Conservation (phyloP, 2,797 vertebrate genomes). For the Thaleichthys pacificus region DNA sequence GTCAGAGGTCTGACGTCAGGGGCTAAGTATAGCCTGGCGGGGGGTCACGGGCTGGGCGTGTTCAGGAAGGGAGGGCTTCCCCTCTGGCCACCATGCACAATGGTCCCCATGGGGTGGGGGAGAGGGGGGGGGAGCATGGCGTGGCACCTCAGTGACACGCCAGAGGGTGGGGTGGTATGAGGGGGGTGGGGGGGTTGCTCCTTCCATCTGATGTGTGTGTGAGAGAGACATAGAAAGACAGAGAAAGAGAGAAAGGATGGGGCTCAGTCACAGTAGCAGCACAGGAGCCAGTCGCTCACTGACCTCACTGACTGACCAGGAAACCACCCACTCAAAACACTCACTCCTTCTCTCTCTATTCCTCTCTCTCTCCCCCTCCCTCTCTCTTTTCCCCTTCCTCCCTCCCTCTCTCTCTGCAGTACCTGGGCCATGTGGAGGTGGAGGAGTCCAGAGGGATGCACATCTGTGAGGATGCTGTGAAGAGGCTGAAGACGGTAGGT, state of each 20-base stretch:
- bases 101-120: conserved; percentile 34
- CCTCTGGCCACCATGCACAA: conserved; percentile 61
- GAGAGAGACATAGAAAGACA: neutral
- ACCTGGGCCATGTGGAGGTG: conserved; percentile 97
- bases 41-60: conserved; percentile 36
- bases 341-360: neutral
- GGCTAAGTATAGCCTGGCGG: conserved; percentile 60
- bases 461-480: conserved; percentile 98
- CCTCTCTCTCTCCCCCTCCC: neutral
- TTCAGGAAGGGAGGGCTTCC: conserved; percentile 76
- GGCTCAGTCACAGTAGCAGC: neutral
- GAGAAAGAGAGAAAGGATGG: neutral
- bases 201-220: conserved; percentile 44
- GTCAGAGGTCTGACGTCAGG: conserved; percentile 56
- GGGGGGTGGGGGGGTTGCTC: conserved; percentile 14
- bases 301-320: conserved; percentile 2
- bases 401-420: conserved; percentile 71
- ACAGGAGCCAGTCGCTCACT: neutral
- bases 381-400: neutral
- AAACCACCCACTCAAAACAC: conserved; percentile 1
- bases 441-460: conserved; percentile 99
- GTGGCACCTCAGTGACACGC: conserved; percentile 49
- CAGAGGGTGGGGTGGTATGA: conserved; percentile 31
- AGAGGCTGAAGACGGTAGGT: conserved; percentile 98
- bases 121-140: conserved; percentile 25